Evolutionary conservation across 2,113 vertebrate genomes (phyloP), one percentile per base, ranked within the genome.

Genomic region (Bostrychus sinensis): DNA sequence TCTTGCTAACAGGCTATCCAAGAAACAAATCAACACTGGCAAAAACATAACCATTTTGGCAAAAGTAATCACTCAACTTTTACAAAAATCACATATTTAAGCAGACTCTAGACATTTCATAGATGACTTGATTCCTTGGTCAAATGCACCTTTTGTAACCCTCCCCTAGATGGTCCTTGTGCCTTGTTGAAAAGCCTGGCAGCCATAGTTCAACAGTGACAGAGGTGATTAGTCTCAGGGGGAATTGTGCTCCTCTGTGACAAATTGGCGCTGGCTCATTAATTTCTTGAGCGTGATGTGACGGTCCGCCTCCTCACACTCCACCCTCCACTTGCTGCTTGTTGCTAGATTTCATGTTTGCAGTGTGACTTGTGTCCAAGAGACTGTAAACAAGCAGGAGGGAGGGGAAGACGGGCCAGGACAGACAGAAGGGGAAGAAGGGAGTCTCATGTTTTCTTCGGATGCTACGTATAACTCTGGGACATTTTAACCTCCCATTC

Each of bases 231-330:
- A 43, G 70, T 86, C 75, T 74, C 82, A 0, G 3, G 43, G 39
- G 77, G 61, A 65, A 70, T 78, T 48, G 42, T 2, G 55, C 48
- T 55, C 51, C 66, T 62, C 74, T 72, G 61, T 62, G 37, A 46
- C 67, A 72, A 82, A 82, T 84, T 83, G 73, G 46, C 56, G 62
- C 39, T 30, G 46, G 67, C 26, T 82, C 70, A 85, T 82, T 83
- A 86, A 88, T 83, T 83, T 68, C 81, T 83, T 71, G 36, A 80
- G 86, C 63, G 14, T 86, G 83, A 82, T 80, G 17, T 78, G 73
- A 42, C 64, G 79, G 70, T 41, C 70, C 50, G n/a, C 61, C 61
- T 19, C 56, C 26, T 1, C 56, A 61, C 61, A 38, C 56, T 66
- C 78, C 78, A 70, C 77, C 72, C 81, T 80, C 73, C 77, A 66